These are phyloP conservation scores for Gadus chalcogrammus DNA, from an alignment of 2,113 vertebrate species.

Conservation along the genomic window DNA sequence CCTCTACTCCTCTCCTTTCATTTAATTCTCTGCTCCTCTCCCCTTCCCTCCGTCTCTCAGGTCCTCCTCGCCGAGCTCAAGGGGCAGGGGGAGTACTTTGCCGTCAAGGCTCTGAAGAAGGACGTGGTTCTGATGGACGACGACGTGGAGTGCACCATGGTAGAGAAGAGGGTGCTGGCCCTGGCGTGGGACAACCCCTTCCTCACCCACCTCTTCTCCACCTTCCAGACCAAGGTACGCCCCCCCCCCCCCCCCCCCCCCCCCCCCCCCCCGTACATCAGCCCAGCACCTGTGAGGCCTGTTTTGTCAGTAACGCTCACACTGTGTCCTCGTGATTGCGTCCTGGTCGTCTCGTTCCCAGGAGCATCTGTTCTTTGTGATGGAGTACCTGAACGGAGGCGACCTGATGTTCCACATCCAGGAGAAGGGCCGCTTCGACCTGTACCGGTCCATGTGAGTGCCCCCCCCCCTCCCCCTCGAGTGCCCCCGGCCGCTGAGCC, in stretches of 20 bases:
- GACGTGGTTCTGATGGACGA: conserved; percentile 99
- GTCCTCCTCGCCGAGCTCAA: conserved; percentile 93
- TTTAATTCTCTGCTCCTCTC: too few relatives aligned
- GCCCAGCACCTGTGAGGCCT: too few relatives aligned
- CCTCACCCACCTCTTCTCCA: conserved; percentile 93
- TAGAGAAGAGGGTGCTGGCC: conserved; percentile 94
- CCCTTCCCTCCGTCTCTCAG: conserved; percentile 53
- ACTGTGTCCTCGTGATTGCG: background rate
- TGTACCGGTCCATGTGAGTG: conserved; percentile 87
- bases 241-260: background rate
- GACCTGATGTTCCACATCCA: conserved; percentile 99
- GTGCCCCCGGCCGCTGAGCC: background rate
- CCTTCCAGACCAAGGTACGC: conserved; percentile 92
- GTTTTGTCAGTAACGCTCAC: too few relatives aligned
- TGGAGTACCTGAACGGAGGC: conserved; percentile 97
- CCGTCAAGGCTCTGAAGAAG: conserved; percentile 94
- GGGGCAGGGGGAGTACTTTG: conserved; percentile 87
- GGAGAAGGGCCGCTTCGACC: conserved; percentile 96
- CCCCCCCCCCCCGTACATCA: too few relatives aligned
- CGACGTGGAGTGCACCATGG: conserved; percentile 97
- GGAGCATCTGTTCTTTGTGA: conserved; percentile 98
- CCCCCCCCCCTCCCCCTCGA: background rate
- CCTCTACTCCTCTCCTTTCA: too few relatives aligned
- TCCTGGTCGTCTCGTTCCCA: conserved; percentile 38
- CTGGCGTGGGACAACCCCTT: conserved; percentile 96